phyloP scores from a whole-genome alignment of 2,113 vertebrate species.

The Channa argus region DNA sequence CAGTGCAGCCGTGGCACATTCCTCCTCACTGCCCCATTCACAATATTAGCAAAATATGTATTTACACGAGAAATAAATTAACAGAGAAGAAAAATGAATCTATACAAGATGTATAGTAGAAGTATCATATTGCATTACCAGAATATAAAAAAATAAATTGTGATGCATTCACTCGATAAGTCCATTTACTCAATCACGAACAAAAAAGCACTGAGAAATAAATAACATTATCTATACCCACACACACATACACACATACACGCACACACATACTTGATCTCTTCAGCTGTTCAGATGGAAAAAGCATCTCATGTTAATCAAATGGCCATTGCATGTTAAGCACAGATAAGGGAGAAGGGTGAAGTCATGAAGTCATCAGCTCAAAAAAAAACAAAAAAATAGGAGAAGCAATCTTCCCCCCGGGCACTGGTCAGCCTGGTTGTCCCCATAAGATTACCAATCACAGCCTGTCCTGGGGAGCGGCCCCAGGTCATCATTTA shows the following conservation, averaged over 20 bases:
- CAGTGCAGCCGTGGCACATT: conserved; percentile 50
- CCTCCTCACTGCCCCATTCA: conserved; percentile 26
- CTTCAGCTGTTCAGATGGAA: conserved; percentile 66
- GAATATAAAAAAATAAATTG: conserved; percentile 76
- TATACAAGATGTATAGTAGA: conserved; percentile 72
- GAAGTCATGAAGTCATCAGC: conserved; percentile 53
- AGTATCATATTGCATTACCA: conserved; percentile 75
- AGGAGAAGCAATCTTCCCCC: conserved; percentile 37
- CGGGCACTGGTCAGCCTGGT: conserved; percentile 34
- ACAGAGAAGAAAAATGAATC: conserved; percentile 56
- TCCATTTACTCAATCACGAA: conserved; percentile 47
- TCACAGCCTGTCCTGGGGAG: conserved; percentile 38
- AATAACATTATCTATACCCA: conserved; percentile 63
- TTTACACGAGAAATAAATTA: conserved; percentile 82
- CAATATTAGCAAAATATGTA: conserved; percentile 74
- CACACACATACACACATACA: conserved; percentile 14
- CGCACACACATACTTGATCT: not conserved
- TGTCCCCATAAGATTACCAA: conserved; percentile 24
- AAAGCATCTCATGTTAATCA: conserved; percentile 65
- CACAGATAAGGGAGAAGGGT: conserved; percentile 49
- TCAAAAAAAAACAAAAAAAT: conserved; percentile 33
- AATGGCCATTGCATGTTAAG: conserved; percentile 62
- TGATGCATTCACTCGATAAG: conserved; percentile 47
- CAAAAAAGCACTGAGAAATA: conserved; percentile 79
- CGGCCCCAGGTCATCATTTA: conserved; percentile 70